These are phyloP conservation scores for Leucophenga montana DNA, from an alignment of 2,888 invertebrate genomes.

Conservation along the genomic window DNA sequence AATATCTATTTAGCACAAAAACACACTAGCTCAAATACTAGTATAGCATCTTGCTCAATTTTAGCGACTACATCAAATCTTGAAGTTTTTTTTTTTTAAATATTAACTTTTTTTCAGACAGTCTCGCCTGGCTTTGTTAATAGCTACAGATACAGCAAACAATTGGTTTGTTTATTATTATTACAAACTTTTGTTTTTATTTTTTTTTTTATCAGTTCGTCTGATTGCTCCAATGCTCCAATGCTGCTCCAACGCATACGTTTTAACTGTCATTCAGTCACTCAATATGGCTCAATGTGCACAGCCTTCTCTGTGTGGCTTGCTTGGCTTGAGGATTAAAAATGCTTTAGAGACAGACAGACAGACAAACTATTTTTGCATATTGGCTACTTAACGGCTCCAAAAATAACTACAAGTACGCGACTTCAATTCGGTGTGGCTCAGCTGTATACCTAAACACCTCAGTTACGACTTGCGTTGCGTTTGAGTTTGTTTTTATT, in stretches of 20 bases:
- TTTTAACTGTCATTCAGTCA: background rate
- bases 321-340: slow-evolving; percentile 17
- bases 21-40: no score
- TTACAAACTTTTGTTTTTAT: background rate
- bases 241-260: background rate
- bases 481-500: slow-evolving; percentile 20
- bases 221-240: no score
- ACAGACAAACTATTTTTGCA: slow-evolving; percentile 46
- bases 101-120: slow-evolving; percentile 31
- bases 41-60: no score
- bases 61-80: no score
- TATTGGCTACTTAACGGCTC: slow-evolving; percentile 70
- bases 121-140: no score
- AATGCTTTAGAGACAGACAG: background rate
- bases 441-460: no score
- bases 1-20: no score
- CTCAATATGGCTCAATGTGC: no score
- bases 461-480: background rate
- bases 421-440: background rate
- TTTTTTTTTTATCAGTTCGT: slow-evolving; percentile 9
- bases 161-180: slow-evolving; percentile 28
- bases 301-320: background rate
- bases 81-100: slow-evolving; percentile 34
- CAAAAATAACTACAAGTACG: slow-evolving; percentile 58
- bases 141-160: background rate